Percentiles rank a stretch among this genome's conserved stretches.
phyloP scores from a whole-genome alignment of 2,113 vertebrate species.

The Gopherus evgoodei region DNA sequence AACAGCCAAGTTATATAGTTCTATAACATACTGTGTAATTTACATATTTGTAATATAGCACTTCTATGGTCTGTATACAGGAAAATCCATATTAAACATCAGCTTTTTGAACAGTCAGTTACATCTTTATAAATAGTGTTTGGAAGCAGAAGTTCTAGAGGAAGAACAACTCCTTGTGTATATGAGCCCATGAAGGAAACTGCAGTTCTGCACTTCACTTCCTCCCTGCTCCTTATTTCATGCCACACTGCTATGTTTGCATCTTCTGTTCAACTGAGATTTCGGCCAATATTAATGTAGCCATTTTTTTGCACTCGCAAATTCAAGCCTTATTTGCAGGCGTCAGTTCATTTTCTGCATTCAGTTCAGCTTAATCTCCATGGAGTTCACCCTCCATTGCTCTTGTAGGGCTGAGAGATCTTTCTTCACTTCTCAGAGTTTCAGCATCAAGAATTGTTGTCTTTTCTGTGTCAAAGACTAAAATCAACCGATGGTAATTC shows the following conservation, averaged over 20 bases:
- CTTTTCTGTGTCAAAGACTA: neutral
- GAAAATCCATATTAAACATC: neutral
- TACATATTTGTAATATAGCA: neutral
- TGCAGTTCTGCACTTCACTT: conserved; percentile 6
- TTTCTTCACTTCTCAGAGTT: neutral
- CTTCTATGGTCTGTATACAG: too few relatives aligned
- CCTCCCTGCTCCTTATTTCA: conserved; percentile 2
- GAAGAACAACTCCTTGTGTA: neutral
- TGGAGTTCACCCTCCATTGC: neutral
- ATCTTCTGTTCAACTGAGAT: conserved; percentile 18
- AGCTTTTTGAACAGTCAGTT: neutral
- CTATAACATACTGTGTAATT: neutral
- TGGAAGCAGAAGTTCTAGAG: neutral
- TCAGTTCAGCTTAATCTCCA: neutral
- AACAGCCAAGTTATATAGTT: neutral
- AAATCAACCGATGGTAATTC: neutral
- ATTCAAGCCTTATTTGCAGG: neutral
- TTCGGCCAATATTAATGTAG: conserved; percentile 4
- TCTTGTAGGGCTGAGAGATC: neutral
- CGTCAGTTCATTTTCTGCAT: neutral
- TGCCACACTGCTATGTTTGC: conserved; percentile 5
- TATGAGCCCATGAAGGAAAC: conserved; percentile 3
- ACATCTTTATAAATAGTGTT: neutral
- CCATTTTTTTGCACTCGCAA: neutral
- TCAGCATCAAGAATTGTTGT: neutral